These are phyloP conservation scores for Heliconius melpomene DNA, from an alignment of 1,140 invertebrate genomes.

Conservation along the genomic window DNA sequence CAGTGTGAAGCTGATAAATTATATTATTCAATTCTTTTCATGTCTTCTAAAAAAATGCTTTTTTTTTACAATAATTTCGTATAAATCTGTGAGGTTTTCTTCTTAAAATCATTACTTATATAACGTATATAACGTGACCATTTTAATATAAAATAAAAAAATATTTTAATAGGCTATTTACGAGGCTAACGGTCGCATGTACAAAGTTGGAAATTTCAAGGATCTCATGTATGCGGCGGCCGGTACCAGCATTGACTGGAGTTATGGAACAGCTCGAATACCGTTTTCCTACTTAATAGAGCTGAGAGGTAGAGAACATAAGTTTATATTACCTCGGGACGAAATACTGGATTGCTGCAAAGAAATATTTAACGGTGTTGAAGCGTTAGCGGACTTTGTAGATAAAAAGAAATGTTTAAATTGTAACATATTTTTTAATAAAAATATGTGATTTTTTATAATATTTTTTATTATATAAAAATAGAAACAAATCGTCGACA, in stretches of 20 bases:
- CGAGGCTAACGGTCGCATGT: conserved; percentile 65
- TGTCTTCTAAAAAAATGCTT: no score
- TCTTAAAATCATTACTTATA: no score
- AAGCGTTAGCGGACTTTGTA: conserved; percentile 80
- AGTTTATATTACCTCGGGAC: conserved; percentile 86
- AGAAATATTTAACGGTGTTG: conserved; percentile 84
- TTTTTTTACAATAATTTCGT: no score
- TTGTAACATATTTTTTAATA: conserved; percentile 55
- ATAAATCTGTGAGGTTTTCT: no score
- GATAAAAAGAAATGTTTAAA: conserved; percentile 66
- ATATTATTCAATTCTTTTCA: no score
- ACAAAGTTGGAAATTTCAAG: conserved; percentile 75
- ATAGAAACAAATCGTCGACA: not conserved
- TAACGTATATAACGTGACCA: no score
- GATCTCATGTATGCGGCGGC: conserved; percentile 81
- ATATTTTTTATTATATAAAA: conserved; percentile 5
- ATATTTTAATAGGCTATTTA: conserved; percentile 60
- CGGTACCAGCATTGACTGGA: conserved; percentile 88
- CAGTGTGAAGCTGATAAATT: no score
- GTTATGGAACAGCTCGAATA: conserved; percentile 82
- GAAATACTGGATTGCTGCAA: conserved; percentile 86
- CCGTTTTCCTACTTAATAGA: conserved; percentile 88
- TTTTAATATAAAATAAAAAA: not conserved
- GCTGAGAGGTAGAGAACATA: conserved; percentile 83
- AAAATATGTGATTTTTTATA: conserved; percentile 25